Percentiles rank a stretch among this genome's conserved stretches.
Evolutionary conservation across 92 coral and sea anemone species (phyloP).

Genomic region (Parazoanthus darwini): DNA sequence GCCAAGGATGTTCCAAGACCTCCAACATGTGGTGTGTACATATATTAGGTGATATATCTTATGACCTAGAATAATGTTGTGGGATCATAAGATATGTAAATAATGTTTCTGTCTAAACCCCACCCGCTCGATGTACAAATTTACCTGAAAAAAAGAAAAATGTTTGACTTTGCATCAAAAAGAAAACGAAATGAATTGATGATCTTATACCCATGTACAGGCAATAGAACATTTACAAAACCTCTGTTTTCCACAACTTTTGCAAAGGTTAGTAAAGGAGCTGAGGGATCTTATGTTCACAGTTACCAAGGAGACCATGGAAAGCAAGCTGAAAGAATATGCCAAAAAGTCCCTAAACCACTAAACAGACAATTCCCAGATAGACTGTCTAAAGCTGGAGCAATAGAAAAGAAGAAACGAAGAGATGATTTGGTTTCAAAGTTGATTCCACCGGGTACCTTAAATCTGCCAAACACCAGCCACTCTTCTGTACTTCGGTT

Average conservation of each 20-base stretch:
- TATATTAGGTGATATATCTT: background rate
- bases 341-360: constrained; percentile 21
- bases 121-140: too few relatives aligned
- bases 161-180: too few relatives aligned
- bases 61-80: background rate
- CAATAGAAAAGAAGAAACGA: background rate
- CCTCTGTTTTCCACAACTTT: background rate
- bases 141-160: too few relatives aligned
- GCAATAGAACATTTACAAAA: background rate
- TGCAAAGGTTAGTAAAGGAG: background rate
- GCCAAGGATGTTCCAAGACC: background rate
- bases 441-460: constrained; percentile 23
- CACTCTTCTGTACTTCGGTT: too few relatives aligned
- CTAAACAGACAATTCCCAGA: constrained; percentile 32
- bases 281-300: background rate
- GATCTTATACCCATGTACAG: background rate
- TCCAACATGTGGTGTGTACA: constrained; percentile 3
- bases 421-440: background rate
- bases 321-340: constrained; percentile 18
- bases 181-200: too few relatives aligned
- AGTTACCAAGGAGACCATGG: background rate
- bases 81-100: background rate
- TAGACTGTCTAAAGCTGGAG: constrained; percentile 22
- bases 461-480: too few relatives aligned
- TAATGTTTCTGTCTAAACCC: background rate